phyloP scores from a whole-genome alignment of 2,888 invertebrate genomes.

The Zele albiditarsus region DNA sequence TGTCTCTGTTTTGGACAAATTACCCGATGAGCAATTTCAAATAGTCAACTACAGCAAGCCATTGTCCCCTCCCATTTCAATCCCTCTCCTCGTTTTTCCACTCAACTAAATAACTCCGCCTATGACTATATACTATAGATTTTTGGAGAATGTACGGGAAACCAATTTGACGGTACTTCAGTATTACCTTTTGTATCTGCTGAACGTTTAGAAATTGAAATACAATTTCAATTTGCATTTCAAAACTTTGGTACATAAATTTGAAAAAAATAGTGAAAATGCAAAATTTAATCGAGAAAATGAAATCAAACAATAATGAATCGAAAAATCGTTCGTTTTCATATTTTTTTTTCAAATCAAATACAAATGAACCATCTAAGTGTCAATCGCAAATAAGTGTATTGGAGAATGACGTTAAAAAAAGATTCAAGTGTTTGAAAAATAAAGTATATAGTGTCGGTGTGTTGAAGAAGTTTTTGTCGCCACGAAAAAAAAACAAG shows the following conservation, averaged over 20 bases:
- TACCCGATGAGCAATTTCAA: background rate
- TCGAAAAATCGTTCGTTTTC: background rate
- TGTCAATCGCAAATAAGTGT: too few relatives aligned
- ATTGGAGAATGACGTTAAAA: background rate
- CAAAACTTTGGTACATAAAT: background rate
- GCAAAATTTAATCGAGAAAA: background rate
- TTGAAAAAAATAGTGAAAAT: background rate
- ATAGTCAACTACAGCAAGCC: background rate
- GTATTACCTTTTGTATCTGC: too few relatives aligned
- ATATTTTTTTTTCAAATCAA: background rate
- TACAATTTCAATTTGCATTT: too few relatives aligned
- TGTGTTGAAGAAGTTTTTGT: conserved; percentile 20
- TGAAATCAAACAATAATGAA: background rate
- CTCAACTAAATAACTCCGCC: background rate
- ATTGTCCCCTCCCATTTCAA: background rate
- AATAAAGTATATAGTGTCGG: background rate
- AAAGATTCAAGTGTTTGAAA: background rate
- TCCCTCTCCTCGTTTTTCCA: background rate
- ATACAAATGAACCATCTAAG: background rate
- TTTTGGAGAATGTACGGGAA: background rate
- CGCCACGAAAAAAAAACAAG: conserved; percentile 3
- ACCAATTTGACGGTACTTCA: background rate
- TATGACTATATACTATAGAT: background rate
- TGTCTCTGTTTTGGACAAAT: too few relatives aligned
- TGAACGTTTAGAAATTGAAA: too few relatives aligned